Evolutionary conservation across 2,113 vertebrate species (phyloP).

Genomic region (Vidua macroura): DNA sequence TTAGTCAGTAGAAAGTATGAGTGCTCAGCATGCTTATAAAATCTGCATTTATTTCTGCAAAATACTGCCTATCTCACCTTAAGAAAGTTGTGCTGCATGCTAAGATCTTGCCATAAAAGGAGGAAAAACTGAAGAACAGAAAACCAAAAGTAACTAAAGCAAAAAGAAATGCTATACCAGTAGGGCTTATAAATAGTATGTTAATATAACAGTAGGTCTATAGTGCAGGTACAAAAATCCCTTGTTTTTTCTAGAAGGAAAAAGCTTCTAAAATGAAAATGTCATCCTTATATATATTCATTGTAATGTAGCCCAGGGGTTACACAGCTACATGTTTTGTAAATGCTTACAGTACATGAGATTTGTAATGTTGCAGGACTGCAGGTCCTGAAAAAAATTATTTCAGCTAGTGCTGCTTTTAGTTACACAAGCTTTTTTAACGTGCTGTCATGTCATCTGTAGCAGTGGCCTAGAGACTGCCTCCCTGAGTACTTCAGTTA

Average conservation of each 20-base stretch:
- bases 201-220: neutral
- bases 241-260: neutral
- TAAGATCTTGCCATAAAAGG: neutral
- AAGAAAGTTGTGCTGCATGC: neutral
- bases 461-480: neutral
- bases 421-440: neutral
- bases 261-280: conserved; percentile 2
- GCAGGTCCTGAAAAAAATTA: neutral
- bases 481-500: neutral
- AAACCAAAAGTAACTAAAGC: neutral
- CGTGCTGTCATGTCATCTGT: neutral
- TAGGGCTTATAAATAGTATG: neutral
- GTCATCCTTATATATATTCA: neutral
- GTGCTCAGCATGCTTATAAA: neutral
- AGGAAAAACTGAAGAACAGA: neutral
- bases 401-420: neutral
- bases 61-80: neutral
- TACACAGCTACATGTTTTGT: neutral
- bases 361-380: neutral
- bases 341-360: neutral
- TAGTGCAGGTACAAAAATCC: neutral
- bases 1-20: neutral
- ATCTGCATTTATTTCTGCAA: neutral
- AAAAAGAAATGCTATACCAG: neutral
- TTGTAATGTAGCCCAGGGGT: neutral